A percentile compares a stretch with the other conserved stretches of the same genome.
Conservation (phyloP, 2,113 vertebrate genomes). For the Paramormyrops kingsleyae region DNA sequence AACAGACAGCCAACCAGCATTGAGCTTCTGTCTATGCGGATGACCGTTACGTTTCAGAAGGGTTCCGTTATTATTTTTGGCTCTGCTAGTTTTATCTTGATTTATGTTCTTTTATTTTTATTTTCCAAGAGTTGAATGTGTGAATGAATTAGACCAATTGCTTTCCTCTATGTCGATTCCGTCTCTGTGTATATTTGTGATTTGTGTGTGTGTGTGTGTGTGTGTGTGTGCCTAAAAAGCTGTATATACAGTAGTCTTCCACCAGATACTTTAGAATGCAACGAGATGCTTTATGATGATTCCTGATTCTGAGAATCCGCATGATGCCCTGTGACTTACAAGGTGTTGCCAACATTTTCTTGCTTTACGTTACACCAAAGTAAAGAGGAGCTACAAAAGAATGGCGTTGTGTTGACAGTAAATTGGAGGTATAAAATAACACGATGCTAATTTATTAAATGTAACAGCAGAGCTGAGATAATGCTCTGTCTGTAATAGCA, state of each 20-base stretch:
- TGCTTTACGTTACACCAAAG: not conserved
- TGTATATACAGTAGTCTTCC: not conserved
- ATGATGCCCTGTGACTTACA: not conserved
- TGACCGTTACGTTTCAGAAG: constrained; percentile 12
- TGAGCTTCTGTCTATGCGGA: constrained; percentile 31
- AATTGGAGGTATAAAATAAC: not conserved
- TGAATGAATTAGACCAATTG: not conserved
- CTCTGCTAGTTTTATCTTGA: not conserved
- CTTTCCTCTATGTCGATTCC: not conserved
- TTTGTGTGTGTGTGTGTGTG: not conserved
- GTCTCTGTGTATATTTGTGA: not conserved
- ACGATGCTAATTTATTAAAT: not conserved
- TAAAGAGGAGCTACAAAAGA: not conserved
- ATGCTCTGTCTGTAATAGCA: not conserved
- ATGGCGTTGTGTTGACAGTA: not conserved
- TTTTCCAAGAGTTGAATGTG: not conserved
- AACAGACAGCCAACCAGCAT: constrained; percentile 36
- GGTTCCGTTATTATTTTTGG: not conserved
- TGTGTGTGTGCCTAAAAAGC: not conserved
- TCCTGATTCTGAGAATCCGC: not conserved
- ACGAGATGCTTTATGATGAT: not conserved
- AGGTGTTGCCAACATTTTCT: not conserved
- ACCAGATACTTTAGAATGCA: not conserved
- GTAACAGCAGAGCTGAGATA: not conserved
- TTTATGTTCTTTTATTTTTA: constrained; percentile 1